Conservation (phyloP, 53 echinoderm and acorn worm species). For the Patiria pectinifera region DNA sequence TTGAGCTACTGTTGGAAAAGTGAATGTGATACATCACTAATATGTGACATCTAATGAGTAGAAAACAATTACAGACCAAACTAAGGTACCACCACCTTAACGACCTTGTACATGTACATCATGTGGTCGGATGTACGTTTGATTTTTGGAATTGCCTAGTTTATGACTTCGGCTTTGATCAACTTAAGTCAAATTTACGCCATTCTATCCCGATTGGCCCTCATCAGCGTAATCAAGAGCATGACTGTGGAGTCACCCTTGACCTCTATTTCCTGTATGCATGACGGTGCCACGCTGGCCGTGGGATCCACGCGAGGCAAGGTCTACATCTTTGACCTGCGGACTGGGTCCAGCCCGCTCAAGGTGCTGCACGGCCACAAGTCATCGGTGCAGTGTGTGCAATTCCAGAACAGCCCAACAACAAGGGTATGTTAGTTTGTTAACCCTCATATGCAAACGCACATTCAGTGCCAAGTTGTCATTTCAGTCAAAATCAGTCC, state of each 20-base stretch:
- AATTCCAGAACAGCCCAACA: constrained; percentile 71
- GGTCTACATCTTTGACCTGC: constrained; percentile 90
- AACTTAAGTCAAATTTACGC: background rate
- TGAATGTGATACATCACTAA: too few species aligned
- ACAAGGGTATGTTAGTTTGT: constrained; percentile 59
- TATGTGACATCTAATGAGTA: too few species aligned
- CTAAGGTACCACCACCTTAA: too few species aligned
- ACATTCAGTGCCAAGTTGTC: background rate
- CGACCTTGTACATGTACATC: too few species aligned
- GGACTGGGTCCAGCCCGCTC: constrained; percentile 82
- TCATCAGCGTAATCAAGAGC: constrained; percentile 77
- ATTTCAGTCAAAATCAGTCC: too few species aligned
- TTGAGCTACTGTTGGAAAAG: too few species aligned
- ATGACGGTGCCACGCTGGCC: constrained; percentile 89
- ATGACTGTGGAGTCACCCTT: constrained; percentile 93
- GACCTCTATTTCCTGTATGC: constrained; percentile 89
- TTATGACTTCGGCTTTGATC: background rate
- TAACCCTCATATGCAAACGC: background rate
- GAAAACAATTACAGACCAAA: too few species aligned
- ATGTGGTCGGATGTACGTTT: too few species aligned
- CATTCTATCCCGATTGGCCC: background rate
- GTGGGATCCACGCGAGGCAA: constrained; percentile 92
- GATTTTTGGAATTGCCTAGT: too few species aligned
- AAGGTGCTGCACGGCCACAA: constrained; percentile 87
- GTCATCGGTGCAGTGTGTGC: constrained; percentile 85